Base-by-base conservation (phyloP, 2,113 vertebrate genomes). In the Notarius lentiginosus region DNA sequence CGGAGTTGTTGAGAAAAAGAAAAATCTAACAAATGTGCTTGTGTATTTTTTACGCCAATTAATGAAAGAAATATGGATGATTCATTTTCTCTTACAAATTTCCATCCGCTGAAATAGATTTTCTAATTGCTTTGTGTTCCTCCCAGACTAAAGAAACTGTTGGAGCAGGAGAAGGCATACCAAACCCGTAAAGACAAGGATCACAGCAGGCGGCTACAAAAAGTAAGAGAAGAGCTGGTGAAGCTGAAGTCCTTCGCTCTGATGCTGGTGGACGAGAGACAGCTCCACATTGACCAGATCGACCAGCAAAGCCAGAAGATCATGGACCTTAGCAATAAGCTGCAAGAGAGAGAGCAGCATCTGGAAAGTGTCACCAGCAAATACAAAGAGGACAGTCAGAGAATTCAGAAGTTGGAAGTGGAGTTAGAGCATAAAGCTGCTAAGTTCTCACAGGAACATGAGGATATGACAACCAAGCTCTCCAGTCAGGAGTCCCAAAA, bases 161-260 rank as follows among this genome's bases (percentile, higher is more conserved):
- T 99, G 92, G 97, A 99, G 92, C 98, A 99, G 91, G 98, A 99
- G 90, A 99, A 99, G 91, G 94, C 93, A 87, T 97, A 96, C 87
- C 98, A 98, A 94, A 95, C 95, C 2, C 96, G 95, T 34, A 97
- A 98, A 87, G 98, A 99, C 87, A 97, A 97, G 86, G 97, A 99
- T 66, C 96, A 99, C 83, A 94, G 93, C 86, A 95, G 95, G 90
- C 93, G 95, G 66, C 94, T 99, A 85, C 96, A 94, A 90, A 98
- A 97, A 92, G 92, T 99, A 82, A 91, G 95, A 91, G 97, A 96
- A 17, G 98, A 99, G 91, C 93, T 99, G 85, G 96, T 97, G 5
- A 97, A 97, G 91, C 96, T 99, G 20, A 98, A 98, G 92, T 98
- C 98, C 63, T 99, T 99, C 88, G 96, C 97, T 88, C 96, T 99